These are phyloP conservation scores for Tyto alba DNA, from an alignment of 2,113 vertebrate species.

Conservation along the genomic window DNA sequence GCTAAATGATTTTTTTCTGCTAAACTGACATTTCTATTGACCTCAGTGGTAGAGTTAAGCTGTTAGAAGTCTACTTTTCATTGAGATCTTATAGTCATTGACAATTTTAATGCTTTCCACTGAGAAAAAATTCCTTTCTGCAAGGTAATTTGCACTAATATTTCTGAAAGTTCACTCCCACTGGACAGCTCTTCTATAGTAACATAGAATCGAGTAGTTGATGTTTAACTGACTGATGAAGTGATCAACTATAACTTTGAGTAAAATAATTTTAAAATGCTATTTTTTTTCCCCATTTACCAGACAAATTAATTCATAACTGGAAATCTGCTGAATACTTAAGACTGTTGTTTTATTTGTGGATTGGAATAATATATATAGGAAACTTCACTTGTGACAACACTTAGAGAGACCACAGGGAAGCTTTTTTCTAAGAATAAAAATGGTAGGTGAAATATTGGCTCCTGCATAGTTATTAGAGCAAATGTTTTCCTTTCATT, in stretches of 20 bases:
- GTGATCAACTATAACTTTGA: background rate
- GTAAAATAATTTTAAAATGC: background rate
- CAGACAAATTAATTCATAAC: background rate
- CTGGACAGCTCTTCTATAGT: background rate
- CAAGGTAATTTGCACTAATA: background rate
- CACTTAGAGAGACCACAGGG: background rate
- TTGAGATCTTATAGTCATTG: background rate
- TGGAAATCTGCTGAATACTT: background rate
- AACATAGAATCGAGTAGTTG: background rate
- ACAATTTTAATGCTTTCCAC: background rate
- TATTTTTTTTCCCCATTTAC: background rate
- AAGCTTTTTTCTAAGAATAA: background rate
- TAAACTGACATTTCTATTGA: background rate
- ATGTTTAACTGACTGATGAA: background rate
- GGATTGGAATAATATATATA: background rate
- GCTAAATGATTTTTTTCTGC: background rate
- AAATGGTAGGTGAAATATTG: background rate
- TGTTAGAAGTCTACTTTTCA: background rate
- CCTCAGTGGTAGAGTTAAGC: background rate
- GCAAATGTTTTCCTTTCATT: background rate
- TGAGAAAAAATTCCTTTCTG: background rate
- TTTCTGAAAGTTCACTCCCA: background rate
- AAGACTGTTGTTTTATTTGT: background rate
- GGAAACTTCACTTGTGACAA: background rate
- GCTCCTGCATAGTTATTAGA: background rate